Conservation (phyloP, 1,140 invertebrate genomes). For the Psix sp. region DNA sequence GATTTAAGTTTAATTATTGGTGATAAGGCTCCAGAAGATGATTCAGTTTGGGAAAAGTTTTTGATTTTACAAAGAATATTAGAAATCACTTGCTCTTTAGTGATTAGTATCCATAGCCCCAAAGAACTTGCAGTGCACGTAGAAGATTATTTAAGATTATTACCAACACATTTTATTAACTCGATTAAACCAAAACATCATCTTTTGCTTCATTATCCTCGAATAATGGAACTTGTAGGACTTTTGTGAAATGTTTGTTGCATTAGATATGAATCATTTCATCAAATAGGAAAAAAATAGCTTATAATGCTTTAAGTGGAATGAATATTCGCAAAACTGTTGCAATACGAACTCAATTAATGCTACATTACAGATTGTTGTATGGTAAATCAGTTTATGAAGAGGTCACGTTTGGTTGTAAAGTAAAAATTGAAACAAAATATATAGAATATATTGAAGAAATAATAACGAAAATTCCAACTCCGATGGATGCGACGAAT, state of each 20-base stretch:
- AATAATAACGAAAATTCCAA: too few relatives aligned
- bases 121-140: constrained; percentile 15
- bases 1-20: constrained; percentile 63
- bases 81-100: constrained; percentile 10
- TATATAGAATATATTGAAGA: too few relatives aligned
- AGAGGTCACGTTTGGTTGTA: too few relatives aligned
- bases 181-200: constrained; percentile 18
- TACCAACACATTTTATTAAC: constrained; percentile 1
- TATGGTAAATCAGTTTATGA: background rate
- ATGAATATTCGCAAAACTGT: constrained; percentile 20
- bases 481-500: too few relatives aligned
- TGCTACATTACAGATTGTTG: constrained; percentile 4
- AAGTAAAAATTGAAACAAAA: too few relatives aligned
- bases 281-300: constrained; percentile 21
- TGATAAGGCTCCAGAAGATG: constrained; percentile 55
- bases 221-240: constrained; percentile 6
- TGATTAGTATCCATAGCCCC: constrained; percentile 5
- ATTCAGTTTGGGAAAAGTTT: constrained; percentile 55
- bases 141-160: constrained; percentile 17
- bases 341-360: constrained; percentile 11
- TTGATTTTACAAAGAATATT: constrained; percentile 24
- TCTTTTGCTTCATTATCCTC: constrained; percentile 5
- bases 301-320: constrained; percentile 13
- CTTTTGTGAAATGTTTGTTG: constrained; percentile 16
- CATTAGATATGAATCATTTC: constrained; percentile 24